Base-by-base conservation (phyloP, 2,888 invertebrate genomes). In the Ptycholaimellus sp. region DNA sequence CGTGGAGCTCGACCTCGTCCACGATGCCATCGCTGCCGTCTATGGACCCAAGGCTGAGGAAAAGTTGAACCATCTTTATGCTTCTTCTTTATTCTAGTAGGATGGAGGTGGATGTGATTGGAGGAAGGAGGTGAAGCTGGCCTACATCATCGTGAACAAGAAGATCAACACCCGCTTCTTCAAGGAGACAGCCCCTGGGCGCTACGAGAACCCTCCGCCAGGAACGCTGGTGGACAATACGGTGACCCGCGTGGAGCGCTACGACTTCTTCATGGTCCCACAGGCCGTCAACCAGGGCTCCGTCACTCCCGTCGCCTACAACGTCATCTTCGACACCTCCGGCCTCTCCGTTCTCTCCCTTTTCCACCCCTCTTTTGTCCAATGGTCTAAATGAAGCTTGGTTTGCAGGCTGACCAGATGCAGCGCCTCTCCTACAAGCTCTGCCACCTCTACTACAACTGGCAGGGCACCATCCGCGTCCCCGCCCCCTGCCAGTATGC, bases 401-500 rank as follows among this genome's bases (percentile, higher is more conserved):
- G n/a, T n/a, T n/a, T n/a, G n/a, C n/a, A n/a, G n/a, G n/a, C n/a
- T n/a, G n/a, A n/a, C n/a, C n/a, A n/a, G n/a, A n/a, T n/a, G n/a
- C n/a, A n/a, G n/a, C n/a, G n/a, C n/a, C n/a, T 13, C 57, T 90
- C 82, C 0, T 87, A 77, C 60, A 85, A 83, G 56, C 58, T 85
- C 53, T 67, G 67, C 0, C 85, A 87, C 52, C 65, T 85, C 64
- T 90, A 90, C 55, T 90, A 72, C 60, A 90, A 90, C 60, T 85
- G 79, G 73, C 46, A 46, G 36, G 46, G 47, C 37, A 76, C 55
- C 1, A 72, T 76, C 17, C 69, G 80, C 7, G 85, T 87, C 3
- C 87, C 87, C 1, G 77, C 83, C 0, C 82, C 82, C 0, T 82
- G 81, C 54, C 83, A 85, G 56, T 85, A 83, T 57, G 85, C 87